Evolutionary conservation across 1,140 invertebrate genomes (phyloP).

Genomic region (Drosophila nigromelanica): DNA sequence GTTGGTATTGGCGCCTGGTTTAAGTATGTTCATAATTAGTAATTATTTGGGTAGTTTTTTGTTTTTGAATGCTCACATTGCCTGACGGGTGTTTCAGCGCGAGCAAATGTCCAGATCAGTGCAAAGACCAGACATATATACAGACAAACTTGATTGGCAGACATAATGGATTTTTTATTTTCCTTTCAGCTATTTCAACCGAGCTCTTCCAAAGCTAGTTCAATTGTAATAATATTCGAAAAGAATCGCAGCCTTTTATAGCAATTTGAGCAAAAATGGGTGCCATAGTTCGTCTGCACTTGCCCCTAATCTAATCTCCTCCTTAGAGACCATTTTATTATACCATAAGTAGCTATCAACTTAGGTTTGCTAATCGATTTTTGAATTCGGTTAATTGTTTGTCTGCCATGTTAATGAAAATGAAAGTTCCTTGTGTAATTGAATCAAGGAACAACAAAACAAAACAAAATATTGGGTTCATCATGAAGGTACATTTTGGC

Average conservation of each 20-base stretch:
- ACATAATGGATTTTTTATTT: conserved; percentile 35
- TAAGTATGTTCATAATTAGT: background rate
- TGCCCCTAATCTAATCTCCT: conserved; percentile 54
- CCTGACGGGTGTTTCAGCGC: conserved; percentile 49
- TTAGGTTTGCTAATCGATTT: conserved; percentile 20
- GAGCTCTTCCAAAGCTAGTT: conserved; percentile 17
- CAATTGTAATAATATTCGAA: conserved; percentile 12
- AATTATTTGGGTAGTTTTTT: background rate
- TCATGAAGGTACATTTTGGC: too few species aligned
- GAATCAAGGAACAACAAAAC: background rate
- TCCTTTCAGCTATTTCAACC: background rate
- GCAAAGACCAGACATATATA: conserved; percentile 36
- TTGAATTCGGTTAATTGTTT: conserved; percentile 10
- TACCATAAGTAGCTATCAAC: background rate
- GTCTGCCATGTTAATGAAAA: background rate
- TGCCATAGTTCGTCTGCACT: conserved; percentile 43
- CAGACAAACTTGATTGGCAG: conserved; percentile 17
- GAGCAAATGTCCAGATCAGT: conserved; percentile 28
- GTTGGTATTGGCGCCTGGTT: conserved; percentile 41
- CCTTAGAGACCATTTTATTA: conserved; percentile 7
- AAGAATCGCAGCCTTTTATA: conserved; percentile 34
- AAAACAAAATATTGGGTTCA: too few species aligned
- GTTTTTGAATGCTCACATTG: conserved; percentile 50
- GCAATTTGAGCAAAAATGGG: conserved; percentile 1
- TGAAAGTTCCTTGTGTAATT: background rate